Evolutionary conservation across 2,797 vertebrate species (phyloP).

Genomic region (Champsocephalus gunnari): DNA sequence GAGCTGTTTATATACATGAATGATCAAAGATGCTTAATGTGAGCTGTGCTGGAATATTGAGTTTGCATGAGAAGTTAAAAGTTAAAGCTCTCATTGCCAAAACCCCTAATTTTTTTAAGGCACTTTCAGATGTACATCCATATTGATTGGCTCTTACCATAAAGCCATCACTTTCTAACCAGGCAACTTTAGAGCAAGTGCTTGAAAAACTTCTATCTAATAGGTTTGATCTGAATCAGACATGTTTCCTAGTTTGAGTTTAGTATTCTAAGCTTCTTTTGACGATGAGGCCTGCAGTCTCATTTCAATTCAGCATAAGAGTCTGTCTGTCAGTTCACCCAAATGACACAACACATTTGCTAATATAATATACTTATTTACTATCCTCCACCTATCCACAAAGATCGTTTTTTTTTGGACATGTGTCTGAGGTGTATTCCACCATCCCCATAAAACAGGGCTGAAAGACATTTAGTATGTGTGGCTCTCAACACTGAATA

Average conservation of each 20-base stretch:
- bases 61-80: constrained; percentile 38
- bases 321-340: not conserved
- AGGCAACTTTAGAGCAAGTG: constrained; percentile 25
- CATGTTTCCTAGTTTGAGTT: not conserved
- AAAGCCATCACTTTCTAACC: constrained; percentile 5
- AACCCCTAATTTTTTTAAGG: constrained; percentile 15
- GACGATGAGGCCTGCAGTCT: not conserved
- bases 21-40: constrained; percentile 59
- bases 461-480: not conserved
- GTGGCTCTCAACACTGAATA: not conserved
- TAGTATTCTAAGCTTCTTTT: not conserved
- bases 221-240: not conserved
- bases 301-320: not conserved
- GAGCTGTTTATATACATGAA: constrained; percentile 58
- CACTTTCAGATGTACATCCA: not conserved
- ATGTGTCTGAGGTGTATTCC: not conserved
- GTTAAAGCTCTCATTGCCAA: constrained; percentile 24
- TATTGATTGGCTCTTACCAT: constrained; percentile 9
- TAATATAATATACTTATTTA: not conserved
- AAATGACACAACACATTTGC: not conserved
- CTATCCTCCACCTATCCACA: not conserved
- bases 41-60: constrained; percentile 41
- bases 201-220: not conserved
- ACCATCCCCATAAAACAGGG: not conserved
- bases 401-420: not conserved